phyloP scores from a whole-genome alignment of 2,888 invertebrate genomes.

The Oscheius sp. region DNA sequence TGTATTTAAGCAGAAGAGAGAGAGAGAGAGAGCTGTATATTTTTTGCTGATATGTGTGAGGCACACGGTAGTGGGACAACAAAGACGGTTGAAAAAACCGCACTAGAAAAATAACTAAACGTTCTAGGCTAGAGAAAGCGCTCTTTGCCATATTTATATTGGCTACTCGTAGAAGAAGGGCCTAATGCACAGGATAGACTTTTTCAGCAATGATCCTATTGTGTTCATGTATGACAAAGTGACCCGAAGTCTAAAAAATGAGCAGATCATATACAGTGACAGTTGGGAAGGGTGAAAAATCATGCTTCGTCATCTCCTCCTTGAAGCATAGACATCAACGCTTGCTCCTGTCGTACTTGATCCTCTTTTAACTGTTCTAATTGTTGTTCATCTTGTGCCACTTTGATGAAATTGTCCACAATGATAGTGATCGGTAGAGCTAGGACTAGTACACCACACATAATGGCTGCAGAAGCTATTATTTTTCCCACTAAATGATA shows the following conservation, averaged over 20 bases:
- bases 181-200: neutral
- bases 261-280: slow-evolving; percentile 17
- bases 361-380: slow-evolving; percentile 64
- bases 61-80: slow-evolving; percentile 27
- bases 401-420: slow-evolving; percentile 70
- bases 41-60: slow-evolving; percentile 24
- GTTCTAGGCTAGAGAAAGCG: slow-evolving; percentile 22
- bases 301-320: slow-evolving; percentile 30
- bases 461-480: slow-evolving; percentile 69
- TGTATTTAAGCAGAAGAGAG: neutral
- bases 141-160: slow-evolving; percentile 12
- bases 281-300: neutral
- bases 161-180: slow-evolving; percentile 24
- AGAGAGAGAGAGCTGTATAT: no score
- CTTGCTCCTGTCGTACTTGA: slow-evolving; percentile 52
- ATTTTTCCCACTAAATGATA: slow-evolving; percentile 68
- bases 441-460: slow-evolving; percentile 69
- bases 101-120: slow-evolving; percentile 6
- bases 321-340: slow-evolving; percentile 53
- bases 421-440: slow-evolving; percentile 70
- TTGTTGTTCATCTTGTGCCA: slow-evolving; percentile 67
- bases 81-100: slow-evolving; percentile 22
- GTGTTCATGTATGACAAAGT: slow-evolving; percentile 24
- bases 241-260: slow-evolving; percentile 29
- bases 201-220: slow-evolving; percentile 16